These are phyloP conservation scores for Octodon degus DNA, from an alignment of 2,113 vertebrate genomes.

Conservation along the genomic window DNA sequence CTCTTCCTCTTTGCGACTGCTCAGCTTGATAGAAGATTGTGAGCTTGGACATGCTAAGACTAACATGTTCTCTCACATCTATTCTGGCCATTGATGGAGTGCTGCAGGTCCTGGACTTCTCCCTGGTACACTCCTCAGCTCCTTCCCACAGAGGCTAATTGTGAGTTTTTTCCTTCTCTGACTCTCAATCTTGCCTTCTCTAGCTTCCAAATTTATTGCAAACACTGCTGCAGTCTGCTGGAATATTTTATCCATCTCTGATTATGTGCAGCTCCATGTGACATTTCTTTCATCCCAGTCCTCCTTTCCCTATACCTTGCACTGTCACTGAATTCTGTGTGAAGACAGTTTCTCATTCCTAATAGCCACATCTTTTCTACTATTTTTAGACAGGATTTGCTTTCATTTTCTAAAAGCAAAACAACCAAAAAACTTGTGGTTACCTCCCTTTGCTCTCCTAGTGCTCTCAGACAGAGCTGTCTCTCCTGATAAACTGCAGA, in stretches of 20 bases:
- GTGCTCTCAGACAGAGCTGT: background rate
- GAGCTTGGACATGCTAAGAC: background rate
- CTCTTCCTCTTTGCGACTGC: background rate
- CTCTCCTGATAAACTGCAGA: background rate
- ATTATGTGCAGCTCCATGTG: background rate
- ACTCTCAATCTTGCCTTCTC: background rate
- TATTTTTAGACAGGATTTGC: background rate
- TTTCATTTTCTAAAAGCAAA: background rate
- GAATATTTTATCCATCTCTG: background rate
- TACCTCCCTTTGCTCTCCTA: background rate
- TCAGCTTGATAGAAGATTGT: background rate
- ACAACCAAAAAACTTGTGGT: background rate
- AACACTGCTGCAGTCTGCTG: background rate
- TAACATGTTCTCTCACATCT: background rate
- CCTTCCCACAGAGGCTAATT: background rate
- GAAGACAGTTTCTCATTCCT: background rate
- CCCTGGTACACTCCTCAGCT: background rate
- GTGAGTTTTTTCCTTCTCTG: background rate
- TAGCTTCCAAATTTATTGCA: background rate
- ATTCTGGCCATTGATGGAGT: background rate
- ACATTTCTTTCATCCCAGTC: background rate
- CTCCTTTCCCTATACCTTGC: background rate
- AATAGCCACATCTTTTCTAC: background rate
- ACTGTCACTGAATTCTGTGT: background rate
- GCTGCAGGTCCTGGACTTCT: background rate